Evolutionary conservation across 2,888 invertebrate genomes (phyloP), one percentile per base, ranked within the genome.

Genomic region (Papilio protenor): DNA sequence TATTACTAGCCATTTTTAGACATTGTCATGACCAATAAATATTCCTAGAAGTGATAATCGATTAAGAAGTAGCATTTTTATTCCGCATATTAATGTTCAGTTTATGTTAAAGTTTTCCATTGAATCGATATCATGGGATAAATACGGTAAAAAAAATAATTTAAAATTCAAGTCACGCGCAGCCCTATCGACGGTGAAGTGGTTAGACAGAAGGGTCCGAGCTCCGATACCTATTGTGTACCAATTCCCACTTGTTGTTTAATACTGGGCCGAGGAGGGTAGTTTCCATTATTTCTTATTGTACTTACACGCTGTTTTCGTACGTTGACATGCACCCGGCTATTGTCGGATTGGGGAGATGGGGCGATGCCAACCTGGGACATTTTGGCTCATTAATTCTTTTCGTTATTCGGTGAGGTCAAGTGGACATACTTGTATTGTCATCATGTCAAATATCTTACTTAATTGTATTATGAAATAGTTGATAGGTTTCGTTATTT

Each of bases 281-380:
- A 90, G 92, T 92, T 94, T 92, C 91, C 90, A 92, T 93, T 94
- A 93, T 94, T 93, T 88, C 86, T 87, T 85, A 89, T 91, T 90
- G 89, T 90, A 86, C 86, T 78, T 78, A 85, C 89, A 89, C 88
- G 87, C 87, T 92, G 93, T 93, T 92, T 91, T 92, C 88, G 89
- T 91, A 86, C 89, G 89, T 88, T 90, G 94, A 93, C 93, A 93
- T 93, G 87, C 89, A 89, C 90, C 90, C 81, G 66, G 57, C 80
- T 82, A 83, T 84, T 86, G 84, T 84, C 82, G 83, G 80, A 82
- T 81, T 79, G 84, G 80, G 59, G 77, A 61, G 64, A 61, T 55
- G 57, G 76, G 59, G 64, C 61, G 73, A 77, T 75, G 75, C 77
- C 80, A 77, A 77, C 81, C 82, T 84, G 85, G 84, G 86, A 87